Conservation (phyloP, 2,888 invertebrate species). For the Leptothorax acervorum region DNA sequence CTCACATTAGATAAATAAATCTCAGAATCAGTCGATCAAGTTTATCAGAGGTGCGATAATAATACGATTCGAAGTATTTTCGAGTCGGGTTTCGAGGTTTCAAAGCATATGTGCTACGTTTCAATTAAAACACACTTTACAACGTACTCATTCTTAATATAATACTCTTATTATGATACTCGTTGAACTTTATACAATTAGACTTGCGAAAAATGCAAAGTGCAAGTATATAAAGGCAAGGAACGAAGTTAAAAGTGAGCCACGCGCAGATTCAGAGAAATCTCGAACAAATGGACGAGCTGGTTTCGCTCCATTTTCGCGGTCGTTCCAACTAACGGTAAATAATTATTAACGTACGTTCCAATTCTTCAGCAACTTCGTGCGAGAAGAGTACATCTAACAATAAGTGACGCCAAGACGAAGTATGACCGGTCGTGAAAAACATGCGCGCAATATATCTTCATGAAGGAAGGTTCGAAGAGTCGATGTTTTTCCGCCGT, state of each 20-base stretch:
- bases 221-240: not conserved
- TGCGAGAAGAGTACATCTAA: not conserved
- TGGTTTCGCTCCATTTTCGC: conserved; percentile 54
- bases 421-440: not conserved
- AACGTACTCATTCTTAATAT: not conserved
- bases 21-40: not conserved
- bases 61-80: not conserved
- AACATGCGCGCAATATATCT: not conserved
- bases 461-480: not conserved
- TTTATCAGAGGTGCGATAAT: not conserved
- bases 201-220: not conserved
- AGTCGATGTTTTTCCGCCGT: conserved; percentile 26
- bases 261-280: conserved; percentile 20
- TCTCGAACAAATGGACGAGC: conserved; percentile 31
- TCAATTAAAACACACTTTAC: not conserved
- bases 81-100: not conserved
- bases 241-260: conserved; percentile 19
- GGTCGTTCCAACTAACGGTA: conserved; percentile 32
- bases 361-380: conserved; percentile 23
- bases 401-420: not conserved
- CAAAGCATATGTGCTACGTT: not conserved
- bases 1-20: not conserved
- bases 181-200: not conserved
- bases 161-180: not conserved
- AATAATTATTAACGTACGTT: conserved; percentile 35